Base-by-base conservation (phyloP, 2,888 invertebrate genomes). In the Entomobrya multifasciata region DNA sequence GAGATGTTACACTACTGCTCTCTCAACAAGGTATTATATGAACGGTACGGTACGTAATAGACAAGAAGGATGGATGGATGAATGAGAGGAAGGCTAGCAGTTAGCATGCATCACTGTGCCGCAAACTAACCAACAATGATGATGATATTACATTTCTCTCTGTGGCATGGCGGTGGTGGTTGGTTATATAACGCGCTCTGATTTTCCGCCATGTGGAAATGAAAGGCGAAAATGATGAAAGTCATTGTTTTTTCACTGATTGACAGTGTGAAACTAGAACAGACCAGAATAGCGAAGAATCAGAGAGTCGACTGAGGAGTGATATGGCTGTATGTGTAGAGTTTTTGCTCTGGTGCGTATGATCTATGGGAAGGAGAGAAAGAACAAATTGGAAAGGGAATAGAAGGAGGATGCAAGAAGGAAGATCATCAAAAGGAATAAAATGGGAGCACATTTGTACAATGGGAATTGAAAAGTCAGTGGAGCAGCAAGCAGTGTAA, bases 401-500 rank as follows among this genome's bases (percentile, higher is more conserved):
- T 27, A 20, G 22, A 76, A 30, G 60, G 15, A 8, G 36, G 47
- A 44, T 47, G 25, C 5, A 67, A 60, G 36, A n/a, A 57, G 60
- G 15, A 60, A 55, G 2, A 65, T 17, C 17, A 65, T 52, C 52
- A 70, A 57, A 70, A 57, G 47, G 36, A 77, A 36, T 22, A 70
- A 47, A 44, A 47, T 20, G 20, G 55, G 36, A 36, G 8, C 36
- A 36, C 36, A 36, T 36, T 36, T 36, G 36, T 52, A 81, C 52
- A 70, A 70, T 67, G 57, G 70, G 49, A 81, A 44, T 44, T 25
- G 72, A 52, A 79, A 81, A 81, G 57, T 57, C 70, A 47, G 15
- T 36, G 47, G 44, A 72, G 70, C 57, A 79, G 55, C n/a, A 20
- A 22, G 80, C 52, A 79, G 55, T 67, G 80, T 80, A 80, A 80